Conservation (phyloP, 2,113 vertebrate species). For the Sinosuthora webbiana region DNA sequence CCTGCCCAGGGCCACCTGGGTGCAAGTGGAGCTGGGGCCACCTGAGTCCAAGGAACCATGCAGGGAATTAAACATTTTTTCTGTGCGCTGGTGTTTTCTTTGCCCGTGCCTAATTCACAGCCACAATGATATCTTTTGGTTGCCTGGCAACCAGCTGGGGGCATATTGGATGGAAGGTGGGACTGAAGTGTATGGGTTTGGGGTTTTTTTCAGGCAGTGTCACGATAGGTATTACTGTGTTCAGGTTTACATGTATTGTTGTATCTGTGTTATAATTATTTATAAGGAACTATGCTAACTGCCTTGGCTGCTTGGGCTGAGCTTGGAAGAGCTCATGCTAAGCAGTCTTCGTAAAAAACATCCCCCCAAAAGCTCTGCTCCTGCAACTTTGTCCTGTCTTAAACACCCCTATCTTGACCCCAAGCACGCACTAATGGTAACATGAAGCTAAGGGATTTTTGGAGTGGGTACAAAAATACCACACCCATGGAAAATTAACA, state of each 20-base stretch:
- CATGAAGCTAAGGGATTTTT: not conserved
- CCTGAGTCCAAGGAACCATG: not conserved
- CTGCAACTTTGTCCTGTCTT: not conserved
- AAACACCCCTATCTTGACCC: not conserved
- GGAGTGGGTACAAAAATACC: not conserved
- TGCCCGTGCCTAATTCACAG: not conserved
- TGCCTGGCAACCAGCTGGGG: conserved; percentile 14
- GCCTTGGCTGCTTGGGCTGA: not conserved
- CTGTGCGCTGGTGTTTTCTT: not conserved
- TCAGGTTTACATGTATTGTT: not conserved
- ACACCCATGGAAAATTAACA: not conserved
- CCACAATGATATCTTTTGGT: not conserved
- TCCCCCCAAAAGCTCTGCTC: not conserved
- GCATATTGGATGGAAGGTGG: not conserved
- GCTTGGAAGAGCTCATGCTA: not conserved
- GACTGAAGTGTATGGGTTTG: not conserved
- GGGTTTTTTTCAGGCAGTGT: not conserved
- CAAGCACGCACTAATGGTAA: accelerated
- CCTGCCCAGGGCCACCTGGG: not conserved
- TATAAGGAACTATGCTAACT: not conserved
- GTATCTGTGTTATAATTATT: not conserved
- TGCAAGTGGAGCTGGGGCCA: not conserved
- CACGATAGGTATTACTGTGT: not conserved
- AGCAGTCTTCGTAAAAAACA: not conserved
- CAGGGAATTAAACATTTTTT: not conserved